These are phyloP conservation scores for Tenthredo scrophulariae DNA, from an alignment of 2,888 invertebrate species.

Conservation along the genomic window DNA sequence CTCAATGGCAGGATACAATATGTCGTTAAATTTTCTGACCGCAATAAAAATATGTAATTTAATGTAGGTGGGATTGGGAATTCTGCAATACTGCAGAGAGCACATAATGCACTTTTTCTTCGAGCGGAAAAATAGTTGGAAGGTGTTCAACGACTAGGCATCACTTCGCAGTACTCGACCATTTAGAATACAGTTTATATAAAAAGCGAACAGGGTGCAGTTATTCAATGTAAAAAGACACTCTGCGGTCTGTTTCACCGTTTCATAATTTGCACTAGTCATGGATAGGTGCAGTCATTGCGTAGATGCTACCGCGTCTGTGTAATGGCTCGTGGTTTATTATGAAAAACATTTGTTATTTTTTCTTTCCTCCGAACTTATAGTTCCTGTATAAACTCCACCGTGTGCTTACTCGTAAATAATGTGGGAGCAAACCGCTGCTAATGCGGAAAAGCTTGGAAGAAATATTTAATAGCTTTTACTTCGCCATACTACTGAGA, in stretches of 20 bases:
- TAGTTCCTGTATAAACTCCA: constrained; percentile 13
- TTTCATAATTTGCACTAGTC: constrained; percentile 24
- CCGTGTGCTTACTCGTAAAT: constrained; percentile 38
- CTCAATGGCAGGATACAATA: not conserved
- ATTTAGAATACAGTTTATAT: not conserved
- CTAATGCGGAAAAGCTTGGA: constrained; percentile 47
- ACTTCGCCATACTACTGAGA: not conserved
- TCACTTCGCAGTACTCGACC: not conserved
- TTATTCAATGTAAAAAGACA: constrained; percentile 19
- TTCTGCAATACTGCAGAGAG: not conserved
- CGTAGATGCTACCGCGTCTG: not conserved
- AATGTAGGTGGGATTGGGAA: not conserved
- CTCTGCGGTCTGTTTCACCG: not conserved
- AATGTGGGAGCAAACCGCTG: constrained; percentile 44
- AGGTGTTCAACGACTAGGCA: constrained; percentile 15
- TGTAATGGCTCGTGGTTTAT: constrained; percentile 36
- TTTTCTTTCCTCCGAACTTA: constrained; percentile 3
- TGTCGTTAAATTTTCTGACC: not conserved
- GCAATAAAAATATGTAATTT: constrained; percentile 5
- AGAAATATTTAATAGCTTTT: constrained; percentile 49
- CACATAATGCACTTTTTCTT: not conserved
- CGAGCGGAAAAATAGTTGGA: constrained; percentile 7
- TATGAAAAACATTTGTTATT: not conserved
- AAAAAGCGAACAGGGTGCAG: constrained; percentile 8
- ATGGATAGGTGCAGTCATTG: not conserved